Conservation (phyloP, 64 coral and sea anemone genomes). For the Platygyra sinensis region DNA sequence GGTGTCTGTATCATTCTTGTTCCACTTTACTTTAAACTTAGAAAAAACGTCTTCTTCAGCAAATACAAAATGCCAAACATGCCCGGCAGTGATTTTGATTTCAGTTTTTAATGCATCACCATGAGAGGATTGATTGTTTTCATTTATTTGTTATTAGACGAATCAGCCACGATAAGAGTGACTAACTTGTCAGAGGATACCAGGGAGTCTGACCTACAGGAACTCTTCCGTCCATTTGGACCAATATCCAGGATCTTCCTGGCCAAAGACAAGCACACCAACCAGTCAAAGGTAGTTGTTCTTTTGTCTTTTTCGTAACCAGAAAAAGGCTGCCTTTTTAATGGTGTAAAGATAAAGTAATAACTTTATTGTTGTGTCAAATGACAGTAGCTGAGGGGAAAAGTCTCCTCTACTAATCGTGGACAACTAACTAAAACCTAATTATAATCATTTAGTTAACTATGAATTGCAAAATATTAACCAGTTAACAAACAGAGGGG, state of each 20-base stretch:
- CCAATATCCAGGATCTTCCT: constrained; percentile 96
- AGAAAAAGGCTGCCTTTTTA: too few relatives aligned
- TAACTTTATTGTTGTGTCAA: too few relatives aligned
- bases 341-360: too few relatives aligned
- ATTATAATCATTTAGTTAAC: too few relatives aligned
- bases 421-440: too few relatives aligned
- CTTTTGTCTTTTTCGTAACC: neutral
- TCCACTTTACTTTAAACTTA: neutral
- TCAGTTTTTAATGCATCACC: neutral
- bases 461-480: too few relatives aligned
- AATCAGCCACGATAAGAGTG: constrained; percentile 90
- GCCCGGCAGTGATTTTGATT: too few relatives aligned
- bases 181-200: constrained; percentile 97
- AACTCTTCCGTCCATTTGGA: constrained; percentile 93
- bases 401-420: too few relatives aligned
- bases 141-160: constrained; percentile 60
- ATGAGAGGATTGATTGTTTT: neutral
- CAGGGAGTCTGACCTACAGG: constrained; percentile 67
- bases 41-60: neutral
- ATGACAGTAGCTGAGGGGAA: too few relatives aligned
- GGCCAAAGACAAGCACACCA: constrained; percentile 94
- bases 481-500: too few relatives aligned
- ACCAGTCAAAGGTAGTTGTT: constrained; percentile 87
- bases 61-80: too few relatives aligned
- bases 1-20: neutral